Conservation (phyloP, 2,797 vertebrate genomes). For the Paguma larvata region DNA sequence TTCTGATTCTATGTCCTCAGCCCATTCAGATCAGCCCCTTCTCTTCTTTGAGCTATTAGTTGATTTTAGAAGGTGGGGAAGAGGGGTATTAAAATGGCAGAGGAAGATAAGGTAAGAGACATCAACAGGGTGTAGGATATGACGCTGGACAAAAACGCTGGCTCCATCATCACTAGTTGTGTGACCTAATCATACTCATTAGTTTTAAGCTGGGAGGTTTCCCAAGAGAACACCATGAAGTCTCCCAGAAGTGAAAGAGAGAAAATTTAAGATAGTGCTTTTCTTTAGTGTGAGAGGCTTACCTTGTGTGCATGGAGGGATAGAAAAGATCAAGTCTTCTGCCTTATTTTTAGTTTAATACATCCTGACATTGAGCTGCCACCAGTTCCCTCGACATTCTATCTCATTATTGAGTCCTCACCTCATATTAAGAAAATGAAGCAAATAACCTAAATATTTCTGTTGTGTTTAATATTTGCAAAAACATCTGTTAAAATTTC, state of each 20-base stretch:
- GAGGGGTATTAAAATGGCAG: background rate
- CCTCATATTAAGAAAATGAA: constrained; percentile 9
- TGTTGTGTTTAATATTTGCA: background rate
- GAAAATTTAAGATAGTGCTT: background rate
- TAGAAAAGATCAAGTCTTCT: background rate
- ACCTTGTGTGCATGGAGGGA: background rate
- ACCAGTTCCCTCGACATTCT: background rate
- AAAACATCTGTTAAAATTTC: background rate
- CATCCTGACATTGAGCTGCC: background rate
- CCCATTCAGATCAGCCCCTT: background rate
- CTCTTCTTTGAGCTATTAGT: background rate
- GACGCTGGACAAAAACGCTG: background rate
- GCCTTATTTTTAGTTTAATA: background rate
- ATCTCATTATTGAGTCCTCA: background rate
- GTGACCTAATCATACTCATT: background rate
- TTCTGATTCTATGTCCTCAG: background rate
- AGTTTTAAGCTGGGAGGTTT: background rate
- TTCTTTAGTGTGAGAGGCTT: background rate
- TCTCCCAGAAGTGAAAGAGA: background rate
- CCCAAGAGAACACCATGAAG: background rate
- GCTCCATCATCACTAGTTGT: background rate
- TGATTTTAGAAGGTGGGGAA: background rate
- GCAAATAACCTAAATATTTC: background rate
- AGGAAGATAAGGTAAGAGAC: background rate
- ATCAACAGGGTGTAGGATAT: background rate